Conservation (phyloP, 2,797 vertebrate genomes). For the Tarsius wallacei region DNA sequence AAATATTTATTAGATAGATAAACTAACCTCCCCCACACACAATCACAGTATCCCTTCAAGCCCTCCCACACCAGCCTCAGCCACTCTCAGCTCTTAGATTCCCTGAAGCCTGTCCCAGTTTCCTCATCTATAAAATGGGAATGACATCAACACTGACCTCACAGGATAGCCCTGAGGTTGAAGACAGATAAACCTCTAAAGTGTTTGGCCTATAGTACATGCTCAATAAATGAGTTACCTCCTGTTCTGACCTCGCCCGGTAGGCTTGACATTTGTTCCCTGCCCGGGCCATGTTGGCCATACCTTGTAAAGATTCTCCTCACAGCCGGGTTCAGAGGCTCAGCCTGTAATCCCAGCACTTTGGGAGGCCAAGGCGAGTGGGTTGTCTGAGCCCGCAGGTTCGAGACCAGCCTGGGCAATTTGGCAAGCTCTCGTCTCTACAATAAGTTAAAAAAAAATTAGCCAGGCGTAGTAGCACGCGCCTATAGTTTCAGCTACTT, state of each 20-base stretch:
- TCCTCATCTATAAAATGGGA: conserved; percentile 1
- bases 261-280: background rate
- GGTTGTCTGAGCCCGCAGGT: no score
- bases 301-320: background rate
- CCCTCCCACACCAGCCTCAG: background rate
- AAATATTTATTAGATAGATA: background rate
- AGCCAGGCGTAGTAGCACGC: no score
- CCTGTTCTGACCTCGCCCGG: background rate
- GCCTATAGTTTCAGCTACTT: no score
- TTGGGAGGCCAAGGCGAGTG: no score
- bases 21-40: background rate
- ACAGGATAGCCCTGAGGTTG: background rate
- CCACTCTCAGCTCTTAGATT: background rate
- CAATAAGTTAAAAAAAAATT: no score
- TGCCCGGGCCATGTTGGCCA: background rate
- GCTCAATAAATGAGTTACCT: background rate
- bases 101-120: background rate
- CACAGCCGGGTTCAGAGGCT: no score
- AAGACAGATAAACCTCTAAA: conserved; percentile 3
- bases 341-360: no score
- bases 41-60: background rate
- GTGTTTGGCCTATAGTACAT: background rate
- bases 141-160: background rate
- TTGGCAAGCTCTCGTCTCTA: no score
- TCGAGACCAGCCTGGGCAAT: no score